Evolutionary conservation across 2,888 invertebrate genomes (phyloP), one percentile per base, ranked within the genome.

Genomic region (Leptopilina syphax): DNA sequence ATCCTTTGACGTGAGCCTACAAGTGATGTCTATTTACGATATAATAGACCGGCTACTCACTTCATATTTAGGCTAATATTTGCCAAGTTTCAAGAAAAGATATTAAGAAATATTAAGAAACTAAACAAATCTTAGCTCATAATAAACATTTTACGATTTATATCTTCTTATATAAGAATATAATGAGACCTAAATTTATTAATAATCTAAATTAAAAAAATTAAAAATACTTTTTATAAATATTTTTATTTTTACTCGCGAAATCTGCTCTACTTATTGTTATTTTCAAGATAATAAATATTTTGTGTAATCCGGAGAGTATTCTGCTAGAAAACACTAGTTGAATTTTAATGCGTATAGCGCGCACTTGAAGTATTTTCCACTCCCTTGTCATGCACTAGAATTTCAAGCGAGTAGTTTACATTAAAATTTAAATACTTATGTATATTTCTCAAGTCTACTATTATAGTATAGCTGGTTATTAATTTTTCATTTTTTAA

Each of bases 1-100:
- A 91, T 90, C 90, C 88, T 89, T 88, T 87, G 86, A 87, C 84
- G 80, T 77, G 77, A 76, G 79, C 76, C 76, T 88, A 83, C 90
- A 90, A 90, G 90, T 89, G 90, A 84, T 89, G 86, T 83, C 85
- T 85, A 79, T 84, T 79, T 81, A 77, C 81, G 80, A 84, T 83
- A 84, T 84, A 86, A 86, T 87, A 86, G 84, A 86, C 84, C 81
- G 78, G 80, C 79, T 73, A 73, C 27, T 73, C 63, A 63, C 63
- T 63, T 63, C 18, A 60, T 63, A 9, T 63, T 63, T 63, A 63
- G 9, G 63, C 63, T 63, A 63, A 63, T 63, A 63, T 63, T 63
- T 18, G 18, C 18, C 24, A 63, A 63, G 63, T 63, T 63, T 63
- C 63, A 63, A 63, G 63, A 63, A 63, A 63, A 63, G 18, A 18